Base-by-base conservation (phyloP, 2,797 vertebrate genomes). In the Psittacula echo region DNA sequence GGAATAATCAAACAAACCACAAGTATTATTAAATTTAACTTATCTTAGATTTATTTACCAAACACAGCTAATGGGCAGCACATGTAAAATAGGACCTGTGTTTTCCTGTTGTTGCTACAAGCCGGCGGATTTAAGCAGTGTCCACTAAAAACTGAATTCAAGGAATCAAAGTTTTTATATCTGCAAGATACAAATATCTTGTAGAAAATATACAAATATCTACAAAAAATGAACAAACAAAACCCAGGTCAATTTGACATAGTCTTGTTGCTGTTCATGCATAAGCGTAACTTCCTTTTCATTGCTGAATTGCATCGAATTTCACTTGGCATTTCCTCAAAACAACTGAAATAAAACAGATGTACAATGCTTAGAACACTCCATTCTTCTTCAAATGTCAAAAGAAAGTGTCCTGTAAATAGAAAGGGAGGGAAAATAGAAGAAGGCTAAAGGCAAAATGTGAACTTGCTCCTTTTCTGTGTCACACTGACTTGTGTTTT, bases 31-130 rank as follows among this genome's bases (percentile, higher is more conserved):
- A 83, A 92, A 48, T 80, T 85, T 37, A 84, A 34, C 48, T 86
- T 68, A 89, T 17, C 11, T 66, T 71, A 71, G 14, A 85, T 81
- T 84, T 95, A 95, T 92, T 96, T 92, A 96, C 54, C 85, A 85
- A 97, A 97, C 67, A 96, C 74, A 65, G 79, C 89, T 95, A 97
- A 92, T 94, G 56, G 65, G 96, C 61, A 95, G 75, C 84, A 96
- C 61, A 92, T 96, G 97, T 87, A 97, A 90, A 95, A 96, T 80
- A 62, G 92, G 81, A 89, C 95, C 85, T 91, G 62, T 83, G 79
- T 37, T 95, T 98, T 95, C 85, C 89, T 93, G 96, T 97, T 50
- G 85, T 96, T 87, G 86, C 67, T 68, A 67, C 88, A 87, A 89
- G 90, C 56, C 76, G 92, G 95, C 78, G 65, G 93, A 88, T 95